Evolutionary conservation across 2,888 invertebrate species (phyloP), one percentile per base, ranked within the genome.

Genomic region (Perithous albicinctus): DNA sequence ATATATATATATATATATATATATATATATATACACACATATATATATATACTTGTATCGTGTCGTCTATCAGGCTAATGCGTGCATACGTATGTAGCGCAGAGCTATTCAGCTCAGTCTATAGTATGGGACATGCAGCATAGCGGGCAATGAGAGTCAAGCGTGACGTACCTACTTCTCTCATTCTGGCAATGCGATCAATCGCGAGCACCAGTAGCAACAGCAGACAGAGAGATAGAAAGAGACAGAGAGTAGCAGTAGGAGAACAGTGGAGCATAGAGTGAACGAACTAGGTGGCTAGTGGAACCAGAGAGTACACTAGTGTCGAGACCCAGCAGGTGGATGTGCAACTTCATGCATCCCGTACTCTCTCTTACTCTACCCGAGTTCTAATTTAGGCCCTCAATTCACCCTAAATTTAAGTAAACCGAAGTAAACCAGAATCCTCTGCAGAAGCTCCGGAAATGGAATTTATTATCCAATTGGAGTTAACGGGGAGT

Each of bases 141-240:
- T 15, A 8, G 51, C 41, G 23, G 29, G 41, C 38, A 43, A 56
- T 38, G 69, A 54, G 69, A 54, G 12, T 15, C 41, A 43, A 43
- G 56, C 56, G 41, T 32, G 70, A 70, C 56, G 69, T 56, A 12
- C 15, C 26, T 43, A 56, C 54, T 56, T 41, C 26, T 29, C 29
- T 56, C 70, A 41, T 29, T 43, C 70, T 70, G 41, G 56, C 48
- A 54, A 56, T 18, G 41, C 56, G 70, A 56, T 56, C 56, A 41
- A 70, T 70, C 29, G 26, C 23, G 10, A 41, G 23, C 51, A 20
- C 7, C 23, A n/a, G 35, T 20, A 54, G 38, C 54, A 54, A 18
- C 41, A 32, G 18, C 32, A 48, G 43, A 18, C 32, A 32, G n/a
- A n/a, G n/a, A n/a, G n/a, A n/a, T n/a, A n/a, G n/a, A n/a, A n/a